Evolutionary conservation across 2,113 vertebrate species (phyloP), one percentile per base, ranked within the genome.

Genomic region (Cervus canadensis): DNA sequence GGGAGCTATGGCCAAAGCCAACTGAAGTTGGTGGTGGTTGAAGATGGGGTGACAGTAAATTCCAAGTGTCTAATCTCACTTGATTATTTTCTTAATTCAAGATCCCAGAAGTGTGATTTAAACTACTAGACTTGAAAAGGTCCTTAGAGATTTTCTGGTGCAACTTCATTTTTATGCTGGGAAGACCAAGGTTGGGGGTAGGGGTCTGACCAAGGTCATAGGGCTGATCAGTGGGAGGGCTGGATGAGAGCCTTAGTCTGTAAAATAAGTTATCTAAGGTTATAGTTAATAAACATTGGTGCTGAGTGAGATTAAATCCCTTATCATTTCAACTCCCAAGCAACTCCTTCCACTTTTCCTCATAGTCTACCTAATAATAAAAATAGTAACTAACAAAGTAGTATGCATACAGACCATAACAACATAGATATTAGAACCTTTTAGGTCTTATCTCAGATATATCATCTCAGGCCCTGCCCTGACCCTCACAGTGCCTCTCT

Each of bases 341-440:
- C 30, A 95, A 79, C 30, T 81, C 71, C 96, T 76, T 82, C 23
- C 23, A 93, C 40, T 91, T 74, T 94, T 85, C 30, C n/a, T 85
- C 54, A 36, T 2, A 91, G 57, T 89, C 12, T 76, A 81, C 25
- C 88, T 89, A n/a, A 91, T 92, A 89, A 90, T 83, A 97, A 62
- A 94, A 97, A 94, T 84, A 50, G 79, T 84, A 79, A 81, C 36
- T 93, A 90, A 89, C 43, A 92, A 95, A 85, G 64, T 50, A 87
- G 23, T 93, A 89, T 79, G 36, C 40, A 85, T 30, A 86, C 1
- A 89, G 74, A 89, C 94, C 87, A 93, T 93, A 45, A 10, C 60
- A 96, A 78, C 50, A 91, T 21, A 93, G 25, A 10, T 74, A 17
- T 94, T 87, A 67, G 54, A 94, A 85, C 5, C 25, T 84, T 64